Base-by-base conservation (phyloP, 2,113 vertebrate genomes). In the Alosa alosa region DNA sequence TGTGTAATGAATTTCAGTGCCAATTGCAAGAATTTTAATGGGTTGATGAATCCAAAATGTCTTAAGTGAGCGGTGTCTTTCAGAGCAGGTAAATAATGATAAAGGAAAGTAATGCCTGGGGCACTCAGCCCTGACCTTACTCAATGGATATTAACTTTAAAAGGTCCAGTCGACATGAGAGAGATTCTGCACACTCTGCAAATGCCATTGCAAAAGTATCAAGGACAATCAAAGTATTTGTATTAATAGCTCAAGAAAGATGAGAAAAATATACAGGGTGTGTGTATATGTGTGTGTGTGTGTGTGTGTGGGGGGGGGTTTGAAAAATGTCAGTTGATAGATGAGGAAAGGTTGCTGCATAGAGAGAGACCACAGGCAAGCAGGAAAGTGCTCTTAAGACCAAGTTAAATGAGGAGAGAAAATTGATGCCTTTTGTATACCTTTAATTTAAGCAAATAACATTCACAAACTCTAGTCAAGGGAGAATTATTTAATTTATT, bases 61-160 rank as follows among this genome's bases (percentile, higher is more conserved):
- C 18, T 45, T 82, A 41, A 72, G 47, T 47, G 81, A 81, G 47
- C 36, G 41, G 39, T 84, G 50, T 81, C 81, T 47, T 83, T 31
- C 15, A 85, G 64, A 85, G 44, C 22, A 72, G 82, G 47, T 60
- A 46, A 85, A 85, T 85, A 85, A 83, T 84, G 22, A 9, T 75
- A 22, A 13, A 11, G 64, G 31, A 72, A 36, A 72, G 64, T 72
- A 72, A 36, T 72, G n/a, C 64, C 64, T 15, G 2, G 25, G 31
- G 64, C 64, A 13, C 8, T 72, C 64, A 72, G n/a, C 64, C 64
- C 64, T 72, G 64, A 72, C 64, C 64, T 60, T 36, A 72, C 64
- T 31, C 31, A 13, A 36, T 36, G 64, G 8, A 72, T 72, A 72
- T 72, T 36, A 72, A 68, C 64, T 31, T 31, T 31, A 68, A 68